A percentile compares a stretch with the other conserved stretches of the same genome.
phyloP scores from a whole-genome alignment of 1,140 invertebrate genomes.

The Probaryconus sp. region DNA sequence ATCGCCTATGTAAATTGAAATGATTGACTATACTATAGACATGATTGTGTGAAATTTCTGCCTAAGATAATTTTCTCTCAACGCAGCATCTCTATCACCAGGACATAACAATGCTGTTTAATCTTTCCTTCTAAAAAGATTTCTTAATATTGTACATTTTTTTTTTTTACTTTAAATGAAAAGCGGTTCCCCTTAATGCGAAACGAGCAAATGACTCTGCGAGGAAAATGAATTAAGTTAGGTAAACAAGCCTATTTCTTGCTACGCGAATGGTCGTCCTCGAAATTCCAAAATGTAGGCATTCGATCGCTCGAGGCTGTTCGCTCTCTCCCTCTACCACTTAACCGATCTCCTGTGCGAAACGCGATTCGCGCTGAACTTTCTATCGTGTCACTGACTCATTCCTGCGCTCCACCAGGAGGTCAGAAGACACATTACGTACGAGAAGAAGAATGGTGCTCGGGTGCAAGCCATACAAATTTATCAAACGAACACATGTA shows the following conservation, averaged over 20 bases:
- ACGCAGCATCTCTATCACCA: too few species aligned
- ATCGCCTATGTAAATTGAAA: too few species aligned
- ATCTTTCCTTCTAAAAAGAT: too few species aligned
- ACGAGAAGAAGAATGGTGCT: conserved; percentile 22
- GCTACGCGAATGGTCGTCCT: conserved; percentile 52
- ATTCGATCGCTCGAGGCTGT: conserved; percentile 55
- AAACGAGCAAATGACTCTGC: conserved; percentile 16
- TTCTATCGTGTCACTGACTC: conserved; percentile 71
- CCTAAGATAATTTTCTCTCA: too few species aligned
- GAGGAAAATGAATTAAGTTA: conserved; percentile 26
- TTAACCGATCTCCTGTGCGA: conserved; percentile 31
- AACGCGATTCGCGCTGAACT: conserved; percentile 62
- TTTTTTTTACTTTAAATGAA: too few species aligned
- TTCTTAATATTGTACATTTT: too few species aligned
- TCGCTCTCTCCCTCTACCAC: conserved; percentile 40
- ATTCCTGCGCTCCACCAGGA: conserved; percentile 52
- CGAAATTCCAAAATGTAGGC: conserved; percentile 66
- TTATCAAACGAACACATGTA: conserved; percentile 18
- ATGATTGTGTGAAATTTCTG: too few species aligned
- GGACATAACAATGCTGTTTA: too few species aligned
- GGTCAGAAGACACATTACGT: conserved; percentile 53
- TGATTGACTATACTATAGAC: too few species aligned
- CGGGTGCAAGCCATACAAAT: conserved; percentile 40
- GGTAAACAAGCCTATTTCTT: conserved; percentile 8
- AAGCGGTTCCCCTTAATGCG: conserved; percentile 15